Evolutionary conservation across 2,888 invertebrate species (phyloP).

Genomic region (Xylophagus ater): DNA sequence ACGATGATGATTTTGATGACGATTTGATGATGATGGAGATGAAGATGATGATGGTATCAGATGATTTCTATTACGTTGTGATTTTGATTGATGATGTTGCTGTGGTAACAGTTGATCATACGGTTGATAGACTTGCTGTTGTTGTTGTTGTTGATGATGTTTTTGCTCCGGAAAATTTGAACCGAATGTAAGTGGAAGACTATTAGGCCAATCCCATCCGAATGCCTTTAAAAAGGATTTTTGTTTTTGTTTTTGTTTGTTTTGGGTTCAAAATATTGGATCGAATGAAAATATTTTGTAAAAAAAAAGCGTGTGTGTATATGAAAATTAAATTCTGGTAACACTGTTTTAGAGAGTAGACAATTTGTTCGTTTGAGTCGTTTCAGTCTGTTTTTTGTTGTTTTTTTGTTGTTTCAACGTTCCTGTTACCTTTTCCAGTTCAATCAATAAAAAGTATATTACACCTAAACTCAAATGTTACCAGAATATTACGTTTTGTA

Average conservation of each 20-base stretch:
- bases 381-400: too few relatives aligned
- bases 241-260: slow-evolving; percentile 11
- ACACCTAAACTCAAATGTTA: not conserved
- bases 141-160: not conserved
- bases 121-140: not conserved
- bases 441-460: not conserved
- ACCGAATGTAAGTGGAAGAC: slow-evolving; percentile 21
- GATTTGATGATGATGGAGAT: not conserved
- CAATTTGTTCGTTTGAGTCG: not conserved
- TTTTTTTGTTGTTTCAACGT: too few relatives aligned
- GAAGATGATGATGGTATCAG: slow-evolving; percentile 1
- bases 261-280: slow-evolving; percentile 2
- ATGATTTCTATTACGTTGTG: not conserved
- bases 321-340: not conserved
- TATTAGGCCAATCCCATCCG: slow-evolving; percentile 26
- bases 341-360: not conserved
- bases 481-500: not conserved
- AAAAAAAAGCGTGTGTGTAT: not conserved
- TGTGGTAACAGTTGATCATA: slow-evolving; percentile 1
- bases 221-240: slow-evolving; percentile 20
- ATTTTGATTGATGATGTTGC: slow-evolving; percentile 10
- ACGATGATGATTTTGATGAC: not conserved
- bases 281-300: not conserved
- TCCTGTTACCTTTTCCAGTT: too few relatives aligned
- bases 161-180: slow-evolving; percentile 13